Base-by-base conservation (phyloP, 1,140 invertebrate species). In the Tigriopus japonicus region DNA sequence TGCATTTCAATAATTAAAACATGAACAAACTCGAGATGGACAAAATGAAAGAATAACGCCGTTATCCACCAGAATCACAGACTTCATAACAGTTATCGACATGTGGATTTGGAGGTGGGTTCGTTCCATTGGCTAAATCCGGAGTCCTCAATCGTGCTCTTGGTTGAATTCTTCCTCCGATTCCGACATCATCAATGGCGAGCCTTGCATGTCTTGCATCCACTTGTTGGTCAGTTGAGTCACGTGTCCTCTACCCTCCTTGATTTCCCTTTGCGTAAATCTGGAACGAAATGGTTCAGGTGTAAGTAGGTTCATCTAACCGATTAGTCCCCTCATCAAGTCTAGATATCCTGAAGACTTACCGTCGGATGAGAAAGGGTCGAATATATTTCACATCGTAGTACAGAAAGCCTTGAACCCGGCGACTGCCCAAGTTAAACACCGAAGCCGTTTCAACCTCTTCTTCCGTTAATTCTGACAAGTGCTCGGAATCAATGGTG, bases 381-480 rank as follows among this genome's bases (percentile, higher is more conserved):
- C 64, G 53, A 14, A 66, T 35, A 52, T 64, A 66, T 13, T 64
- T 42, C 15, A 56, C n/a, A 55, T 67, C 65, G 17, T 63, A 53
- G 14, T 62, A 63, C 1, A 65, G 51, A 62, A 66, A 66, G 21
- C 65, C 66, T 59, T 61, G 49, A 3, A 63, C 43, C 6, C 23
- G 15, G 15, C 51, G 61, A n/a, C 60, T 62, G 56, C 72, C 68
- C 12, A 68, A 68, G 55, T 69, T 70, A 6, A 60, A 49, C 19
- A 71, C 77, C 77, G 69, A 79, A 76, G 71, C 74, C 51, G 85
- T 81, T 71, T 91, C 87, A 73, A 87, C 81, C 72, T 95, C 91
- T 68, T 94, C 90, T 71, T 95, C 91, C 0, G 92, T 96, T 12
- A 91, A 79, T 73, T 96, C 91, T 3, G 91, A 95, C 52, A 96